These are phyloP conservation scores for Sebastes hubbsi DNA, from an alignment of 2,797 vertebrate genomes.

Conservation along the genomic window DNA sequence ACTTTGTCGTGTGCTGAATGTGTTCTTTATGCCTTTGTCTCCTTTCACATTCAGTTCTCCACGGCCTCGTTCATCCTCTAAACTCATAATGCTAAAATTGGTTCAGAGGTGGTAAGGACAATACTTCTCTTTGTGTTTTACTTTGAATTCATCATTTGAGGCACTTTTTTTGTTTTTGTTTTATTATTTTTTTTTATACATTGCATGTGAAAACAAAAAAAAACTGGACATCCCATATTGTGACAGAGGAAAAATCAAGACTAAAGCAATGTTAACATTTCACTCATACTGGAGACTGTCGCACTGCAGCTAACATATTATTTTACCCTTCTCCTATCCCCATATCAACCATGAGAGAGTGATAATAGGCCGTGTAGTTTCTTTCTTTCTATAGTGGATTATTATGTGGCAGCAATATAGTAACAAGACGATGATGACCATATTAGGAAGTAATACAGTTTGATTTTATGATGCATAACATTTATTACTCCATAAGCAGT, in stretches of 20 bases:
- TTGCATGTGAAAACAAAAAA: slow-evolving; percentile 76
- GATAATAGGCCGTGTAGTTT: neutral
- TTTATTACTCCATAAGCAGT: neutral
- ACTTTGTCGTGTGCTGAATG: slow-evolving; percentile 74
- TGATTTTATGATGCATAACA: neutral
- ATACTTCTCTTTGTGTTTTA: slow-evolving; percentile 78
- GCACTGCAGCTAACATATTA: slow-evolving; percentile 83
- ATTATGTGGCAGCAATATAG: slow-evolving; percentile 16
- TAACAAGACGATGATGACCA: neutral
- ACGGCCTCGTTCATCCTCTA: slow-evolving; percentile 89
- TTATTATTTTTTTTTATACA: slow-evolving; percentile 34
- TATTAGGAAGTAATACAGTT: neutral
- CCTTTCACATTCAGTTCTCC: slow-evolving; percentile 90
- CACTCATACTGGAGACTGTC: slow-evolving; percentile 86
- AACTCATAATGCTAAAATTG: slow-evolving; percentile 91
- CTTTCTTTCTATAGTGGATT: neutral
- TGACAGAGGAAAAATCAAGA: slow-evolving; percentile 41
- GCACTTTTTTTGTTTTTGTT: slow-evolving; percentile 45
- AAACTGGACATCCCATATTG: slow-evolving; percentile 58
- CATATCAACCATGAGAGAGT: slow-evolving; percentile 25
- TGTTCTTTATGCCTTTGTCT: slow-evolving; percentile 84
- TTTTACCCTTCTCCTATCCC: slow-evolving; percentile 24
- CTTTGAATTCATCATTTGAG: slow-evolving; percentile 71
- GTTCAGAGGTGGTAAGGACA: slow-evolving; percentile 92
- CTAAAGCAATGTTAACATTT: slow-evolving; percentile 81